Evolutionary conservation across 2,797 vertebrate species (phyloP).

Genomic region (Cirrhinus molitorella): DNA sequence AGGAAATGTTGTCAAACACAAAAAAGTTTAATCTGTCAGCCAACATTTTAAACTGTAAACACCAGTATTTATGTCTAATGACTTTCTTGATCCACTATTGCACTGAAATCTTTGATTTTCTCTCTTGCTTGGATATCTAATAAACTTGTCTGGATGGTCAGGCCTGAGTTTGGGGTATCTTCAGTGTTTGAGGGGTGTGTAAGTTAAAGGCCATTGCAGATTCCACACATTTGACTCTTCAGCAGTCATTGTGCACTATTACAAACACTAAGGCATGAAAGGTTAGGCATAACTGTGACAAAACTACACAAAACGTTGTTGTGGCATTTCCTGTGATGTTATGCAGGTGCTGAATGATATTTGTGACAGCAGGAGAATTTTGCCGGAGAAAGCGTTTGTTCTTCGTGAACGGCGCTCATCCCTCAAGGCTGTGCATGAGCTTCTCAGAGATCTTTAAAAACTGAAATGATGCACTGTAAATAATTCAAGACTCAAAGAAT

Average conservation of each 20-base stretch:
- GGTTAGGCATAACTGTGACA: background rate
- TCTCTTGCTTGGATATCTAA: background rate
- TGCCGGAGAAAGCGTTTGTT: constrained; percentile 3
- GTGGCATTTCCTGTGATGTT: background rate
- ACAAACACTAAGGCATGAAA: background rate
- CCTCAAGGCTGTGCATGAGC: constrained; percentile 23
- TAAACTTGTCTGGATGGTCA: background rate
- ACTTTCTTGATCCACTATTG: background rate
- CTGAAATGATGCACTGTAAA: constrained; percentile 12
- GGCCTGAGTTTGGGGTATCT: background rate
- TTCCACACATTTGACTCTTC: background rate
- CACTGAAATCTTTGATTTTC: background rate
- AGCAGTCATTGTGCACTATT: background rate
- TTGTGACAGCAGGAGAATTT: background rate
- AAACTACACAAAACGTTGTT: background rate
- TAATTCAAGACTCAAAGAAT: constrained; percentile 42
- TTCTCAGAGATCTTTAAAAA: constrained; percentile 24
- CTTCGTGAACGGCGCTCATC: constrained; percentile 16
- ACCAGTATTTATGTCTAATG: background rate
- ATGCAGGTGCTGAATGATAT: background rate
- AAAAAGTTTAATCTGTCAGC: background rate
- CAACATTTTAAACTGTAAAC: background rate
- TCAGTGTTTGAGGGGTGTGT: background rate
- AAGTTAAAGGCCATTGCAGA: background rate
- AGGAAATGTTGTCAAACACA: too few relatives aligned